These are phyloP conservation scores for Diorhabda carinulata DNA, from an alignment of 1,140 invertebrate genomes.

Conservation along the genomic window DNA sequence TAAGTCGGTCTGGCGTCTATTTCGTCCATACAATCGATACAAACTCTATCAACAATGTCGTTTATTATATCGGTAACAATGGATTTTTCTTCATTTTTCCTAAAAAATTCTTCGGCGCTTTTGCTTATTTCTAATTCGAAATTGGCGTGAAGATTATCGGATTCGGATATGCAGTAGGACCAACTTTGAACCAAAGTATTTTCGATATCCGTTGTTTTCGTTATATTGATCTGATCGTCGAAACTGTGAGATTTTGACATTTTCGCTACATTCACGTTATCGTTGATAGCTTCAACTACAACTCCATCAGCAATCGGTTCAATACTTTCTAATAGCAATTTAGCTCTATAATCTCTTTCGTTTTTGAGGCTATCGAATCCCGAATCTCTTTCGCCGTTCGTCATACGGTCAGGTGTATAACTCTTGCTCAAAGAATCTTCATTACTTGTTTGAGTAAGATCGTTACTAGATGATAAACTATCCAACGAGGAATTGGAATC, in stretches of 20 bases:
- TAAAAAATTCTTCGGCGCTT: conserved; percentile 46
- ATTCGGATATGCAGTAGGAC: conserved; percentile 44
- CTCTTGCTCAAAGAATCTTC: conserved; percentile 34
- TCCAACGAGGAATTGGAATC: conserved; percentile 44
- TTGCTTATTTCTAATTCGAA: conserved; percentile 41
- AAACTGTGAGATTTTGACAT: conserved; percentile 46
- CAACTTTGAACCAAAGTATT: conserved; percentile 44
- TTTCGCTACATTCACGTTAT: conserved; percentile 44
- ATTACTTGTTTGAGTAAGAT: conserved; percentile 32
- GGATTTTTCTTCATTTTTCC: conserved; percentile 30
- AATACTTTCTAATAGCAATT: conserved; percentile 36
- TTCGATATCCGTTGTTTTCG: conserved; percentile 34
- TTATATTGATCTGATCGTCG: conserved; percentile 40
- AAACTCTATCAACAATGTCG: conserved; percentile 43
- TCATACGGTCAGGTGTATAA: conserved; percentile 17
- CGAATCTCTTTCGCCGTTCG: conserved; percentile 32
- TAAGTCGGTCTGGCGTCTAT: conserved; percentile 31
- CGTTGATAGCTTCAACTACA: conserved; percentile 32
- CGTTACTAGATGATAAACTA: conserved; percentile 41
- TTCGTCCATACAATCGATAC: conserved; percentile 21
- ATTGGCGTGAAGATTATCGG: conserved; percentile 35
- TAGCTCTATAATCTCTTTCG: conserved; percentile 27
- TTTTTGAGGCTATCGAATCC: conserved; percentile 34
- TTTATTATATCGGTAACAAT: conserved; percentile 39
- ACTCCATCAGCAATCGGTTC: conserved; percentile 44